Conservation (phyloP, 2,797 vertebrate genomes). For the Brachyalestes nurse region DNA sequence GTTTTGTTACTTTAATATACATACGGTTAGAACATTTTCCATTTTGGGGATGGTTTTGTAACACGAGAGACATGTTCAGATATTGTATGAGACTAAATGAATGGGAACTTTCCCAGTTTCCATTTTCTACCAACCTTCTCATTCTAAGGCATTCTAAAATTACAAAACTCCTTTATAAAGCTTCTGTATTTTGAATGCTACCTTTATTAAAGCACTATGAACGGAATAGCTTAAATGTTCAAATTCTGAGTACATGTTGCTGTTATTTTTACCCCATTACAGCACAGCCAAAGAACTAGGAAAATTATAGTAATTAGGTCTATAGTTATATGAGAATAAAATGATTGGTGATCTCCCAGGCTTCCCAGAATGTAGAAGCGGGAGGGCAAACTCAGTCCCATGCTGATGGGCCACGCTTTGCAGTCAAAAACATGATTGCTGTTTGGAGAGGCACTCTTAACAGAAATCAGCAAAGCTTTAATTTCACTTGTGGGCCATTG, state of each 20-base stretch:
- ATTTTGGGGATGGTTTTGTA: too few relatives aligned
- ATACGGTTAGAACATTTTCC: too few relatives aligned
- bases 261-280: neutral
- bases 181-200: neutral
- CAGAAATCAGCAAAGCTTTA: slow-evolving; percentile 58
- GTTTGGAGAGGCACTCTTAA: slow-evolving; percentile 53
- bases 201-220: neutral
- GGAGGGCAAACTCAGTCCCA: slow-evolving; percentile 41
- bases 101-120: too few relatives aligned
- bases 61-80: too few relatives aligned
- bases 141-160: too few relatives aligned
- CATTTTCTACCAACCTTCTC: too few relatives aligned
- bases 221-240: neutral
- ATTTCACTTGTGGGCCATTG: slow-evolving; percentile 57
- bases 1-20: too few relatives aligned
- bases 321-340: neutral
- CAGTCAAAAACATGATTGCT: slow-evolving; percentile 54
- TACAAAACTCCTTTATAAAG: too few relatives aligned
- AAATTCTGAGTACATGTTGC: neutral
- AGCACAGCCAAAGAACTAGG: neutral
- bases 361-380: slow-evolving; percentile 11
- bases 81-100: too few relatives aligned
- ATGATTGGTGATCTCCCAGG: neutral
- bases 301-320: neutral
- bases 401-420: slow-evolving; percentile 40